Base-by-base conservation (phyloP, 2,113 vertebrate genomes). In the Leuciscus idus region DNA sequence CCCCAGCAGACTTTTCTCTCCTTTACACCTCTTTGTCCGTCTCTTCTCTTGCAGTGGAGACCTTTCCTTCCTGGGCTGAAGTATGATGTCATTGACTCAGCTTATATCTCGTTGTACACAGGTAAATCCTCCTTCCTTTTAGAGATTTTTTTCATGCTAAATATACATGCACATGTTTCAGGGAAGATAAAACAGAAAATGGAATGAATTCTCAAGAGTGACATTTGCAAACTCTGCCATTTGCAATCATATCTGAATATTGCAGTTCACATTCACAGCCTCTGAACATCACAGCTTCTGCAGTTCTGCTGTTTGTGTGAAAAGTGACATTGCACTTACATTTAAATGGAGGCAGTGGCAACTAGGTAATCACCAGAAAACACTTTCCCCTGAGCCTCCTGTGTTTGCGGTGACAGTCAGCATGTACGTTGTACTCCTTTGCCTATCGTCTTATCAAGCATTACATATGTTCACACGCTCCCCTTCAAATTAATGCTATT, bases 101-200 rank as follows among this genome's bases (percentile, higher is more conserved):
- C 96, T 62, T 96, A 97, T 94, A 95, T 99, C 92, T 99, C 98
- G 7, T 91, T 99, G 15, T 99, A 98, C 92, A 95, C 98, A 92
- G 98, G 98, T 99, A 91, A 94, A 91, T 83, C 4, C 26, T 36
- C 1, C 4, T 73, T n/a, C 2, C 36, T 39, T 52, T 36, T 48
- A 62, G 23, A 21, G 2, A 13, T 39, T 72, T 26, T 46, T 46
- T 11, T 72, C 1, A 48, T 9, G 9, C 68, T 23, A 72, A 80
- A 80, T n/a, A 33, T 28, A 36, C 9, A 61, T 43, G 28, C 33
- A 17, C 2, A 0, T 30, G 2, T 80, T 48, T 50, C 12, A 50
- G n/a, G 39, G 26, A 26, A 23, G 48, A 72, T 75, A 4, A 78
- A 52, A 78, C 15, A 30, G 7, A 33, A 82, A 82, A 43, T 68